A percentile compares a stretch with the other conserved stretches of the same genome.
Conservation (phyloP, 2,797 vertebrate genomes). For the Dicrostonyx torquatus region DNA sequence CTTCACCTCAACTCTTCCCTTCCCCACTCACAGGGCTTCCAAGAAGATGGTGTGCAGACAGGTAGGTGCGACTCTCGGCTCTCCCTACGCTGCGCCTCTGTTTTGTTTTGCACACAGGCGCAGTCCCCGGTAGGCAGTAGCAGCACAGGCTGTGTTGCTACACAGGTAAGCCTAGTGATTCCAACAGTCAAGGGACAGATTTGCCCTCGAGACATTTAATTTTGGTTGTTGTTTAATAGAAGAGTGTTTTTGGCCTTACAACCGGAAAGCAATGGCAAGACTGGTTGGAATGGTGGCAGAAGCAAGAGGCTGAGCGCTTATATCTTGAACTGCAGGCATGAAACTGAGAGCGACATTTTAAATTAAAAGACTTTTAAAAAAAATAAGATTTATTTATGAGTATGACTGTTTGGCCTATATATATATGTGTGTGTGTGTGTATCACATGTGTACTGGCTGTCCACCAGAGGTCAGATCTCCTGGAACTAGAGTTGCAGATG, state of each 20-base stretch:
- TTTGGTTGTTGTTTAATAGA: not conserved
- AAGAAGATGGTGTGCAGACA: not conserved
- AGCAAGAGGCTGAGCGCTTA: not conserved
- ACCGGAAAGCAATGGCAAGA: not conserved
- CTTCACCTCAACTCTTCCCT: not conserved
- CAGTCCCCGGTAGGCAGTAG: not conserved
- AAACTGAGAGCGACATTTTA: not conserved
- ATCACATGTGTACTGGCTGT: not conserved
- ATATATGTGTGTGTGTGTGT: too few species aligned
- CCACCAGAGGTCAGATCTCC: not conserved
- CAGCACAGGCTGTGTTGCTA: not conserved
- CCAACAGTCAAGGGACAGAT: not conserved
- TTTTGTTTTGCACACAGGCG: not conserved
- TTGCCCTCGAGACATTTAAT: not conserved
- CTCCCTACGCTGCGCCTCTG: not conserved
- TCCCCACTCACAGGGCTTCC: not conserved
- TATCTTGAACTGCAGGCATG: not conserved
- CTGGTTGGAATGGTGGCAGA: not conserved
- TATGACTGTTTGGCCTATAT: not conserved
- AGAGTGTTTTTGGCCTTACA: not conserved
- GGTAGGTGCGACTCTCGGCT: not conserved
- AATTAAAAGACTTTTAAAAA: not conserved
- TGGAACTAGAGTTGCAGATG: not conserved
- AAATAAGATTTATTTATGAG: not conserved
- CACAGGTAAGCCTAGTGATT: not conserved